Evolutionary conservation across 2,797 vertebrate genomes (phyloP), one percentile per base, ranked within the genome.

Genomic region (Alauda arvensis): DNA sequence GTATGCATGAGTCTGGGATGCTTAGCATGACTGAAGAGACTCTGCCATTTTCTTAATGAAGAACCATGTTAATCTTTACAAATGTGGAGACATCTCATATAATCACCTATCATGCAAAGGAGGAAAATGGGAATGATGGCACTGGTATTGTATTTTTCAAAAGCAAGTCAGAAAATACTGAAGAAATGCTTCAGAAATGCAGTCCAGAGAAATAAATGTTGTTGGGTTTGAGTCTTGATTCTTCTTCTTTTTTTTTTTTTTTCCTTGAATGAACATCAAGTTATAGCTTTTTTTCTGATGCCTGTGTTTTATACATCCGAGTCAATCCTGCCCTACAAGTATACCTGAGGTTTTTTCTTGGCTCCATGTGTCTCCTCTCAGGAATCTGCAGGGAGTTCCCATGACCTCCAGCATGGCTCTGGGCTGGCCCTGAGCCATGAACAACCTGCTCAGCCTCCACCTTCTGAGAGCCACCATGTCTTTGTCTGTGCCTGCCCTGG

Each of bases 381-480:
- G 29, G 6, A 28, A 3, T 3, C 20, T 37, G 14, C 24, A 53
- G 21, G 34, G 59, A 83, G 26, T 11, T 68, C 7, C 21, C 18
- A 43, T 37, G 49, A 65, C 4, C 4, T 33, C 9, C 37, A 48
- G 16, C 4, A 5, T 37, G 17, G 25, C 28, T 15, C 0, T 1
- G 34, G n/a, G 7, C 53, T 67, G 51, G n/a, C 11, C 15, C 21
- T 51, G 3, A 4, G 45, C 24, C 19, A 19, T 2, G 2, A 57
- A 21, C 8, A 57, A 2, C 18, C 24, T 4, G 1, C 29, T 57
- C 31, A 29, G 8, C 63, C 34, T 70, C 14, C 8, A 52, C 34
- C 25, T 60, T 18, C 24, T 31, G 45, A 46, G 12, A 84, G 1
- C 9, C 2, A 2, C 14, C 0, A 0, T 5, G 29, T 17, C n/a